Evolutionary conservation across 2,113 vertebrate species (phyloP), one percentile per base, ranked within the genome.

Genomic region (Chauna torquata): DNA sequence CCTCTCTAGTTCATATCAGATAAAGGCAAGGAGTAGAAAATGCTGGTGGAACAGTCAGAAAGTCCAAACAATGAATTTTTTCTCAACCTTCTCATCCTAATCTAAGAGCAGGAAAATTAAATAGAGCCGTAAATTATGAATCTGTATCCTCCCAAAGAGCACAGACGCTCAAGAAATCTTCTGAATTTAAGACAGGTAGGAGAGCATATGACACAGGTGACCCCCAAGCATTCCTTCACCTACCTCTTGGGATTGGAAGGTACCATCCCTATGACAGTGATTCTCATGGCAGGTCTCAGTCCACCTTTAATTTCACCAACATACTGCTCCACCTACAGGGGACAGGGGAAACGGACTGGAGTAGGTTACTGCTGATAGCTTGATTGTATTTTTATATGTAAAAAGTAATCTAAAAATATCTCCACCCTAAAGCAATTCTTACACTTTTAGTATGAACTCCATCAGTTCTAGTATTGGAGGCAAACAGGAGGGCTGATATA

Each of bases 271-370:
- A 98, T 98, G 47, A 98, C 75, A 2, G 95, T 97, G 91, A 98
- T 97, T 80, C 95, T 98, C 98, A 98, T 98, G 55, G 98, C 90
- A 68, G 98, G 97, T 95, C 96, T 98, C 91, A 98, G 76, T 76
- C 98, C 98, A 42, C 97, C 97, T 96, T 97, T 98, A 92, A 98
- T 98, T 88, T 98, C 97, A 61, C 97, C 98, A 57, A 97, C 77
- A 85, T 98, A 98, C 23, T 94, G 95, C 91, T 96, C 97, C 90
- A 88, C 74, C 97, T 98, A 82, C 45, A 89, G 78, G 74, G 70
- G 91, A 95, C 49, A 91, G 77, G 40, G 55, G 68, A 68, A 85
- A 86, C 4, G 4, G 23, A 54, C 58, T 77, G 42, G 8, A 10
- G 32, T 20, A 27, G 36, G 71, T 86, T 16, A 40, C 54, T 28